Evolutionary conservation across 2,113 vertebrate genomes (phyloP).

Genomic region (Peromyscus maniculatus): DNA sequence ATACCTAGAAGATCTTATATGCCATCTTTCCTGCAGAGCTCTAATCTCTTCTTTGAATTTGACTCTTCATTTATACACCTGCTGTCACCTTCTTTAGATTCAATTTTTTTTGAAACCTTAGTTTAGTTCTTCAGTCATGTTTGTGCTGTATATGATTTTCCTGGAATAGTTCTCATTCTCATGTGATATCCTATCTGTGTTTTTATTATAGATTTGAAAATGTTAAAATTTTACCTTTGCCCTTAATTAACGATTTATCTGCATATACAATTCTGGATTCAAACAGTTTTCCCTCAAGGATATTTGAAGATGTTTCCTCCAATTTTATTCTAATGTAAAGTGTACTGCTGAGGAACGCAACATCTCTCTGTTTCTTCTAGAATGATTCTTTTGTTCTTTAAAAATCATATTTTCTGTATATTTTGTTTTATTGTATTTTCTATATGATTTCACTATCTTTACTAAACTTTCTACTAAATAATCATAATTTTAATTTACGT

Average conservation of each 20-base stretch:
- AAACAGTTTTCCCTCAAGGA: conserved; percentile 8
- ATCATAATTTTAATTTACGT: conserved; percentile 7
- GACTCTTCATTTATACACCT: neutral
- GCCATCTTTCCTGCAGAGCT: neutral
- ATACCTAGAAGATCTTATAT: neutral
- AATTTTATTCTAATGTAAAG: neutral
- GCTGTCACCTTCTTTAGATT: neutral
- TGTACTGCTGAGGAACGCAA: neutral
- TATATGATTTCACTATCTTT: neutral
- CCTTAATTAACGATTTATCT: neutral
- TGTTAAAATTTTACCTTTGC: neutral
- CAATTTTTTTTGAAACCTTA: neutral
- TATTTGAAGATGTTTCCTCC: neutral
- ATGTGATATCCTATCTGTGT: neutral
- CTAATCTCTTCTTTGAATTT: neutral
- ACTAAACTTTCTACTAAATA: neutral
- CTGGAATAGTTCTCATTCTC: neutral
- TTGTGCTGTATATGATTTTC: neutral
- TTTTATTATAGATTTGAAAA: neutral
- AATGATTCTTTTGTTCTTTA: neutral
- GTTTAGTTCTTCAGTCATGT: neutral
- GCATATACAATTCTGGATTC: neutral
- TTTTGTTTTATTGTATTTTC: neutral
- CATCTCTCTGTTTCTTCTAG: neutral
- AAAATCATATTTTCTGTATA: neutral